Base-by-base conservation (phyloP, 2,113 vertebrate genomes). In the Datnioides undecimradiatus region DNA sequence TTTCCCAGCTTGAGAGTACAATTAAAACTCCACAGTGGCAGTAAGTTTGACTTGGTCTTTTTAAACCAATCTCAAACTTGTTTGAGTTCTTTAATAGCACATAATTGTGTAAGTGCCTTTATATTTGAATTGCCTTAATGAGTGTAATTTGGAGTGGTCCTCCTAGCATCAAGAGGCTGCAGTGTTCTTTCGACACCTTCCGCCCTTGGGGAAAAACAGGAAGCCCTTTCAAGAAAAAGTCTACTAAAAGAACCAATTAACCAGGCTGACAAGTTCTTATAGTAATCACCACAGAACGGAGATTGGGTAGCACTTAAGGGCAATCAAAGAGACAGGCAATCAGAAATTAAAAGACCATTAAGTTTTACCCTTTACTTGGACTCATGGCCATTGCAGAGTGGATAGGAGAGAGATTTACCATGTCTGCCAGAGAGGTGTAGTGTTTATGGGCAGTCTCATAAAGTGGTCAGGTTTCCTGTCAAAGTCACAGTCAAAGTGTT, bases 161-260 rank as follows among this genome's bases (percentile, higher is more conserved):
- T 79, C 34, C 14, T 27, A 12, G 27, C 51, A 79, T 68, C 46
- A 73, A 72, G 71, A 73, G 48, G 54, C 55, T 67, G 45, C 59
- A 29, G 71, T 67, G 73, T 72, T 83, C 49, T 72, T 85, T 74
- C 12, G 51, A 83, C 79, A 86, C 83, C 86, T 90, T 36, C 70
- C 79, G 81, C 51, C 86, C 70, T 70, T 27, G 34, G 73, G 73
- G 85, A 90, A 85, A 93, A 87, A 83, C 43, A 65, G 49, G 63
- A 92, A 93, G 84, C 86, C 89, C 91, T 79, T 92, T 93, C 88
- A 94, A 92, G 90, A 82, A 93, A 70, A 88, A 90, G 91, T 93
- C 94, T 86, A 49, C 68, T 77, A 88, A 92, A 92, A 91, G 60
- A 86, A 66, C 70, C 92, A 95, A 95, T 96, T 96, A 96, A 95